Percentiles rank a stretch among this genome's conserved stretches.
phyloP scores from a whole-genome alignment of 2,113 vertebrate species.

The Nesoenas mayeri region DNA sequence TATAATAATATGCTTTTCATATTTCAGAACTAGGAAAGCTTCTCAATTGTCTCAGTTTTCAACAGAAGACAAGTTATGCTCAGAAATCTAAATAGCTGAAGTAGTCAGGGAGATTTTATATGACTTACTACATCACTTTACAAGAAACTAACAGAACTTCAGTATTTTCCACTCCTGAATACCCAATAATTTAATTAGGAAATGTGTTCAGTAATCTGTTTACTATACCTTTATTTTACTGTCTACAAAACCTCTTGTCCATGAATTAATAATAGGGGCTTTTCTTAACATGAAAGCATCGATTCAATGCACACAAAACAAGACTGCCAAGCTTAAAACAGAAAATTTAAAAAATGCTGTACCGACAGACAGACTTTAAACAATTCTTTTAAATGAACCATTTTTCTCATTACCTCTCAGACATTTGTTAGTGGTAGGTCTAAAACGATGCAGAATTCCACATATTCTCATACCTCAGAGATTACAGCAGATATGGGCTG shows the following conservation, averaged over 20 bases:
- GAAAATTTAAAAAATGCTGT: not conserved
- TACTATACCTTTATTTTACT: not conserved
- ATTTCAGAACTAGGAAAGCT: not conserved
- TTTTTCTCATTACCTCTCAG: not conserved
- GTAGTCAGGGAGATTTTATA: not conserved
- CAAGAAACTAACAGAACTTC: not conserved
- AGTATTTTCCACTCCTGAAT: not conserved
- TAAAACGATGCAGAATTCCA: not conserved
- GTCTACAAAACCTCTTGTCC: not conserved
- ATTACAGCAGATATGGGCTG: conserved; percentile 86
- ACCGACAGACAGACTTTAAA: not conserved
- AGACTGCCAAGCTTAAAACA: not conserved
- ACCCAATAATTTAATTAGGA: not conserved
- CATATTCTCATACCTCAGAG: conserved; percentile 78
- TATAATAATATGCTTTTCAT: not conserved
- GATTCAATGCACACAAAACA: not conserved
- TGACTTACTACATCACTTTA: not conserved
- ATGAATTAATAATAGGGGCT: not conserved
- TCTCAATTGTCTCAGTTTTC: not conserved
- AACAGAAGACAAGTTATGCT: not conserved
- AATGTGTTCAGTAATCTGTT: not conserved
- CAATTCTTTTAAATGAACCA: not conserved
- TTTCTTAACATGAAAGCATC: not conserved
- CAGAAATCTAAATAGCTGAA: not conserved
- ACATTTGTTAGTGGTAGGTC: not conserved